Evolutionary conservation across 92 coral and sea anemone genomes (phyloP), one percentile per base, ranked within the genome.

Genomic region (Metridium senile): DNA sequence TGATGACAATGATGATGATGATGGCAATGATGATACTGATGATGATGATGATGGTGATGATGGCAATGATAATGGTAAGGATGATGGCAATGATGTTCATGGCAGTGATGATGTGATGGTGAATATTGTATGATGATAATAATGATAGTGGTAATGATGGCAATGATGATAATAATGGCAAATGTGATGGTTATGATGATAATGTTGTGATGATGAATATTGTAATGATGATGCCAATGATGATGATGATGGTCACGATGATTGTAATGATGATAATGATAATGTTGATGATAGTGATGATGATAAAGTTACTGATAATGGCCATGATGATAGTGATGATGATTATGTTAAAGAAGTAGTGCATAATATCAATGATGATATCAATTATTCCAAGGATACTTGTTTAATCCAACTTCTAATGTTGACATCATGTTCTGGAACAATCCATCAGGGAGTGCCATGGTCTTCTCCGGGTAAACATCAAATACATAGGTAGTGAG

Each of bases 341-440:
- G 25, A 54, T 54, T n/a, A n/a, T n/a, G n/a, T n/a, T n/a, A n/a
- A n/a, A n/a, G n/a, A n/a, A n/a, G n/a, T n/a, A n/a, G n/a, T n/a
- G n/a, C n/a, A n/a, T n/a, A n/a, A n/a, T n/a, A 19, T 3, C 17
- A 3, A 20, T 54, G 59, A 54, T 54, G n/a, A 54, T n/a, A n/a
- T 9, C 26, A 54, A 2, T 9, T n/a, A 17, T 2, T 9, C 23
- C 26, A 87, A 91, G 92, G 99, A 95, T 95, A 95, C 97, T 95
- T 93, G 68, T 81, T 70, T 53, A 95, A 84, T 11, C 99, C 99
- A 23, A 89, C 77, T 85, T 95, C 95, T 33, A 95, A 57, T 9
- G 99, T 89, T 23, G 88, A 90, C 87, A 95, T 92, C 26, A 95
- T 79, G 69, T 87, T 87, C 77, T 90, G 87, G 80, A 95, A 95